These are phyloP conservation scores for Cephalopholis sonnerati DNA, from an alignment of 2,113 vertebrate species.

Conservation along the genomic window DNA sequence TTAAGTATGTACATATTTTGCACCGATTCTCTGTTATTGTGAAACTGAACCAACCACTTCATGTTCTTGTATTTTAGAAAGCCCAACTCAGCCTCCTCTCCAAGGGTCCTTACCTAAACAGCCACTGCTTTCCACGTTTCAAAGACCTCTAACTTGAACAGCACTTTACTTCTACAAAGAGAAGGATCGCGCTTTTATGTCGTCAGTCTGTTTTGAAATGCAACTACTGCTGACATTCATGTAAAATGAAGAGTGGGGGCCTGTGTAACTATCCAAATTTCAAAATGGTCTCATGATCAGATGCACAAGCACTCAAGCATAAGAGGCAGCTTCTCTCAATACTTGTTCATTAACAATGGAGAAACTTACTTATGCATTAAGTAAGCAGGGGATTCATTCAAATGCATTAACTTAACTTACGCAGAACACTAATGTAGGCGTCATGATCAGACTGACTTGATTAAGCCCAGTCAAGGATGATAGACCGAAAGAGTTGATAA, in stretches of 20 bases:
- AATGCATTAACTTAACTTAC: too few species aligned
- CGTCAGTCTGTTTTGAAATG: not conserved
- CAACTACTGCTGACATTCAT: not conserved
- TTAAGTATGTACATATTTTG: constrained; percentile 1
- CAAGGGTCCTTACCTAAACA: not conserved
- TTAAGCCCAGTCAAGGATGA: constrained; percentile 18
- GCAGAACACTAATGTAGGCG: constrained; percentile 17
- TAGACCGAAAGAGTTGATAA: not conserved
- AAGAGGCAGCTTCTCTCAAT: not conserved
- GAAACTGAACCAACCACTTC: not conserved
- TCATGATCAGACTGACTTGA: not conserved
- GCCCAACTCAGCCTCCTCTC: not conserved
- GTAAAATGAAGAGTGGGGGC: not conserved
- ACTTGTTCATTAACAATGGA: too few species aligned
- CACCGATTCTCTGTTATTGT: not conserved
- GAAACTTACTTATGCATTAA: not conserved
- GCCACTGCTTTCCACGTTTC: not conserved
- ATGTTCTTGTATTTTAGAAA: not conserved
- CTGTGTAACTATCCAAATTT: constrained; percentile 64
- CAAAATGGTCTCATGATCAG: not conserved
- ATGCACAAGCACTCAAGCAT: too few species aligned
- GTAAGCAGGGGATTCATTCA: not conserved
- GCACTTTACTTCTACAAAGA: not conserved
- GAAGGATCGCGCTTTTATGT: not conserved
- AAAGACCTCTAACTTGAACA: not conserved